phyloP scores from a whole-genome alignment of 2,888 invertebrate genomes.

The Colletes collaris region DNA sequence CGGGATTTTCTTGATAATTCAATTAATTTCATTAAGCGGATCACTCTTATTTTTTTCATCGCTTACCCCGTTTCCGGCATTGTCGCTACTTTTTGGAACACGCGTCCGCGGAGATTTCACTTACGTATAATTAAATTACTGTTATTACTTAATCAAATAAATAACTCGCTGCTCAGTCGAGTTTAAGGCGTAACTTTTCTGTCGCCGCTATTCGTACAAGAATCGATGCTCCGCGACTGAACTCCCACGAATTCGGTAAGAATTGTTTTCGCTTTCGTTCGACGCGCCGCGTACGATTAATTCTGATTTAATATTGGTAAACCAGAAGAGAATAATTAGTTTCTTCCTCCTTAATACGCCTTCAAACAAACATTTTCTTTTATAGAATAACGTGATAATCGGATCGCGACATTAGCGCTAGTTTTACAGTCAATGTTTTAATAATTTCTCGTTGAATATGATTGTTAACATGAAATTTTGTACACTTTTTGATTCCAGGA shows the following conservation, averaged over 20 bases:
- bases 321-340: no score
- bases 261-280: not conserved
- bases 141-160: slow-evolving; percentile 71
- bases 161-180: slow-evolving; percentile 49
- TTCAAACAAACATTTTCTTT: not conserved
- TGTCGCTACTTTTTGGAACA: slow-evolving; percentile 66
- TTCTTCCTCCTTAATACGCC: no score
- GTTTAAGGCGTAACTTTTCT: slow-evolving; percentile 22
- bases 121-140: slow-evolving; percentile 75
- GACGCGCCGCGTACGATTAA: no score
- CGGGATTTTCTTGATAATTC: slow-evolving; percentile 24
- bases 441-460: no score
- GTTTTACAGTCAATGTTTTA: no score
- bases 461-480: not conserved
- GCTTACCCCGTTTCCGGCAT: slow-evolving; percentile 49
- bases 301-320: no score
- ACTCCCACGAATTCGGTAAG: slow-evolving; percentile 51
- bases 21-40: slow-evolving; percentile 45
- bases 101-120: slow-evolving; percentile 48
- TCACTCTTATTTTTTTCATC: slow-evolving; percentile 29
- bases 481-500: slow-evolving; percentile 53
- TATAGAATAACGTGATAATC: not conserved
- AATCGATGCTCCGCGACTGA: slow-evolving; percentile 27
- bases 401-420: no score
- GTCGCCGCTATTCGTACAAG: slow-evolving; percentile 6